Conservation (phyloP, 2,113 vertebrate genomes). For the Lipophrys pholis region DNA sequence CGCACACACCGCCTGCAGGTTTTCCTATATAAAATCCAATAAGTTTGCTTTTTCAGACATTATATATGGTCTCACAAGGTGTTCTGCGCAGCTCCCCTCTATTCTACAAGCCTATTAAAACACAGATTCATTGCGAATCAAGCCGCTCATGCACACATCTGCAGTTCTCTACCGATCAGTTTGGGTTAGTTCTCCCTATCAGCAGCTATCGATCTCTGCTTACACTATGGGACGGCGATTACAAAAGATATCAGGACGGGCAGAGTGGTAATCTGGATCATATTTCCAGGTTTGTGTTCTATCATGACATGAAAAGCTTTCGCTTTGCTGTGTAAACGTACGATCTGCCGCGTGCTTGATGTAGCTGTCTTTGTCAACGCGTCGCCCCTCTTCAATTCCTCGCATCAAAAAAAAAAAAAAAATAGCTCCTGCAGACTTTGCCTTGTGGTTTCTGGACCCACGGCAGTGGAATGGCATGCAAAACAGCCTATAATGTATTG, state of each 20-base stretch:
- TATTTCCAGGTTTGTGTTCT: slow-evolving; percentile 8
- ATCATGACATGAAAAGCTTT: not conserved
- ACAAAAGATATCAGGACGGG: not conserved
- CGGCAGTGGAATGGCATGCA: not conserved
- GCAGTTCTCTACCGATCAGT: slow-evolving; percentile 12
- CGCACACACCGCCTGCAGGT: slow-evolving; percentile 24
- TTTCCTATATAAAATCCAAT: slow-evolving; percentile 51
- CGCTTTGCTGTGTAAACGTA: slow-evolving; percentile 7
- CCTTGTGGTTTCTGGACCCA: too few species aligned
- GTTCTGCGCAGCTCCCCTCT: slow-evolving; percentile 6
- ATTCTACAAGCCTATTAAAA: slow-evolving; percentile 24
- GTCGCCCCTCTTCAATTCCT: too few species aligned
- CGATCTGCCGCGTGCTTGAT: slow-evolving; percentile 2
- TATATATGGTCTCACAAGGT: slow-evolving; percentile 34
- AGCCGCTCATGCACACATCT: not conserved
- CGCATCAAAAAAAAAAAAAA: too few species aligned
- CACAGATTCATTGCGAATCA: slow-evolving; percentile 17
- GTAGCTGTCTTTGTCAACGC: not conserved
- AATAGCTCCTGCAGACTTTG: too few species aligned
- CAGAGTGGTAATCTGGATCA: slow-evolving; percentile 3
- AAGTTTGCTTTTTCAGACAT: slow-evolving; percentile 37
- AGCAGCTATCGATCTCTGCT: not conserved
- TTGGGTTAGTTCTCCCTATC: not conserved
- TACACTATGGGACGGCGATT: too few species aligned
- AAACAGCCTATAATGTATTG: not conserved